A percentile compares a stretch with the other conserved stretches of the same genome.
phyloP scores from a whole-genome alignment of 2,797 vertebrate species.

The Spondyliosoma cantharus region DNA sequence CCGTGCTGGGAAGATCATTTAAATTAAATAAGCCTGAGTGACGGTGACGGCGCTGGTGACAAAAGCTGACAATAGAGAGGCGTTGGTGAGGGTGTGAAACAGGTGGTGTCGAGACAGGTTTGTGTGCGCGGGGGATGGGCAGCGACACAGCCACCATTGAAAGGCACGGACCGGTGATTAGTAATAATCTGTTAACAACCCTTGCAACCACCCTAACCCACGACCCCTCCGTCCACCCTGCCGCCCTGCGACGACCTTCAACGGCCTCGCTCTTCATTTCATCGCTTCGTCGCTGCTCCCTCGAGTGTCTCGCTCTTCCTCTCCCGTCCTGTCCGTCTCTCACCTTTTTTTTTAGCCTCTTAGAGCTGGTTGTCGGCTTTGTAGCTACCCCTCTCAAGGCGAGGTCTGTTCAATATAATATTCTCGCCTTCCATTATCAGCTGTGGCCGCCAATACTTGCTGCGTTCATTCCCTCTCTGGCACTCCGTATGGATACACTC shows the following conservation, averaged over 20 bases:
- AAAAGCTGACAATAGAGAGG: constrained; percentile 22
- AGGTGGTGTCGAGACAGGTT: constrained; percentile 33
- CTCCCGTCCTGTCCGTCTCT: not conserved
- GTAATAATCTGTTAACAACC: constrained; percentile 75
- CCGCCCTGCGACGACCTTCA: constrained; percentile 40
- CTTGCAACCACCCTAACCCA: constrained; percentile 2
- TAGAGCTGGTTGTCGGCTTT: not conserved
- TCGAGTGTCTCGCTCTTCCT: not conserved
- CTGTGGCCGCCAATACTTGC: constrained; percentile 48
- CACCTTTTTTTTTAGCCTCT: constrained; percentile 35
- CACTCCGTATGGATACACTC: constrained; percentile 8
- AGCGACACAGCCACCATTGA: constrained; percentile 20
- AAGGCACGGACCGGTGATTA: constrained; percentile 67
- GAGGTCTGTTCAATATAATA: constrained; percentile 47
- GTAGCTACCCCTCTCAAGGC: constrained; percentile 31
- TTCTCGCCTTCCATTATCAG: constrained; percentile 52
- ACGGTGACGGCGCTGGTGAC: not conserved
- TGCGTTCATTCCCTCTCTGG: constrained; percentile 19
- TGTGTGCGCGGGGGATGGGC: constrained; percentile 52
- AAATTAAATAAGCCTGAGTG: not conserved
- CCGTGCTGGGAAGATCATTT: not conserved
- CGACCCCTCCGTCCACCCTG: constrained; percentile 31
- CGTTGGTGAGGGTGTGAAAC: constrained; percentile 8
- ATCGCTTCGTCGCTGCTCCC: not conserved
- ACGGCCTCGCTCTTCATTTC: constrained; percentile 1